Base-by-base conservation (phyloP, 2,888 invertebrate genomes). In the Scaptomyza caliginosa region DNA sequence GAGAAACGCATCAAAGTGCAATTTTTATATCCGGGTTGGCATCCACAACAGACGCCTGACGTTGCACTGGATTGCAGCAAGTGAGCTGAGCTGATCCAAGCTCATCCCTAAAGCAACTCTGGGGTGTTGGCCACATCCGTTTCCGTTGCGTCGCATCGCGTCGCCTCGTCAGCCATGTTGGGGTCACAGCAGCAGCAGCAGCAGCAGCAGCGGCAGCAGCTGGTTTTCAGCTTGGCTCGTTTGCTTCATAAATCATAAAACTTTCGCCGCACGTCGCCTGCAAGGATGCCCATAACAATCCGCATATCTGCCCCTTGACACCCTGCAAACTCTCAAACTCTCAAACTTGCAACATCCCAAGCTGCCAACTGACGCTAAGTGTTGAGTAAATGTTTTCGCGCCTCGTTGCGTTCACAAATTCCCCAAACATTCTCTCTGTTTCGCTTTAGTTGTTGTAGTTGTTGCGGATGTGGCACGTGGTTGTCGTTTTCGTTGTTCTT, bases 341-440 rank as follows among this genome's bases (percentile, higher is more conserved):
- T 51, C 40, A 24, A 81, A 77, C 72, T 73, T 73, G 76, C 71
- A 66, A 71, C 73, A 70, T 60, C 36, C 49, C 60, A 56, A 60
- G 49, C 77, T 67, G 77, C 60, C 78, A 76, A 72, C 78, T 77
- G 87, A 68, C 74, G 75, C 78, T 80, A 86, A 83, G 87, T 87
- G 83, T 83, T 83, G 83, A 83, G 83, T 83, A 83, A 83, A 87
- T 83, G 88, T 87, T 83, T 83, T 86, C 74, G 72, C 83, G 87
- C 83, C 88, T 83, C 83, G 83, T 79, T 85, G 86, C 77, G 70
- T 64, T 77, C 65, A 60, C 67, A 70, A 82, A 87, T 82, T 82
- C 82, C 85, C 70, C 67, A 77, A 81, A 72, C 77, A 70, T 68
- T 82, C 68, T 32, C 43, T 13, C 23, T 32, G 1, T 10, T 46